These are phyloP conservation scores for Oedothorax gibbosus DNA, from an alignment of 1,140 invertebrate species.

Conservation along the genomic window DNA sequence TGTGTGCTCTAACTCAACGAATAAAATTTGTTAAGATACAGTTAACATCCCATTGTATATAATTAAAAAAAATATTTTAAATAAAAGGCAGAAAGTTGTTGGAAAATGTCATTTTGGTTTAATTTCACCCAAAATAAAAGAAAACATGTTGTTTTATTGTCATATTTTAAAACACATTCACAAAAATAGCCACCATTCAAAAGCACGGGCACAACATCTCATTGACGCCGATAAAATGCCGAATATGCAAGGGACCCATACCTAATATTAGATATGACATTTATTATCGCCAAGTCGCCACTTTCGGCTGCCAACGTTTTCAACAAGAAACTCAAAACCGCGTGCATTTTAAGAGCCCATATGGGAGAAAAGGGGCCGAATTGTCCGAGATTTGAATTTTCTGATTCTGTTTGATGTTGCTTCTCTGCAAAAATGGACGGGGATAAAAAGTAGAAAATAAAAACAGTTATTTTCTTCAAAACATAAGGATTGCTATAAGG, in stretches of 20 bases:
- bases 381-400: conserved; percentile 30
- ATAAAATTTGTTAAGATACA: no score
- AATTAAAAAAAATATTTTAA: no score
- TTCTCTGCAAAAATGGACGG: background rate
- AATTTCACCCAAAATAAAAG: no score
- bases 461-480: background rate
- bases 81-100: no score
- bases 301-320: conserved; percentile 10
- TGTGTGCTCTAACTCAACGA: no score
- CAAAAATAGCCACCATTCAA: no score
- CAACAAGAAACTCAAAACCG: conserved; percentile 1
- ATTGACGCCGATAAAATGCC: background rate
- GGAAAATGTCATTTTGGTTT: no score
- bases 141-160: no score
- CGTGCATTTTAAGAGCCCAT: conserved; percentile 7
- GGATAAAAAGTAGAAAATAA: background rate
- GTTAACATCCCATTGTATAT: no score
- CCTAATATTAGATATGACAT: background rate
- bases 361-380: background rate
- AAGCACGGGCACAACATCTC: background rate
- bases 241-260: conserved; percentile 21
- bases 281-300: conserved; percentile 35
- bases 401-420: background rate
- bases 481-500: no score
- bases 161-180: no score